Percentiles rank a stretch among this genome's conserved stretches.
Conservation (phyloP, 1,140 invertebrate species). For the Eufriesea mexicana region DNA sequence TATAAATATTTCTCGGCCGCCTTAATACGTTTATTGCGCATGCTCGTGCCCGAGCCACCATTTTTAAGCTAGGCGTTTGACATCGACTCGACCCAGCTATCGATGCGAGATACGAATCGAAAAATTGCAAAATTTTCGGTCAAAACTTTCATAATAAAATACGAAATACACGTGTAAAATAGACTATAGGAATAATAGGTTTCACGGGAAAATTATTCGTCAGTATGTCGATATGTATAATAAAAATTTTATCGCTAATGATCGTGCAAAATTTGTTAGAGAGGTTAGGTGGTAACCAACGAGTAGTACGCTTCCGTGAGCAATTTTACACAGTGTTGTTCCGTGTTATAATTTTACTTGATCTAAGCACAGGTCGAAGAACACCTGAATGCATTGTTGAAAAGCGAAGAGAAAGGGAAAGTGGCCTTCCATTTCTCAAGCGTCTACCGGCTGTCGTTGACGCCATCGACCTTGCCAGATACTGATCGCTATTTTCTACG, state of each 20-base stretch:
- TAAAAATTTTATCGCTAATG: neutral
- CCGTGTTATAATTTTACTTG: neutral
- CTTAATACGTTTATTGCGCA: neutral
- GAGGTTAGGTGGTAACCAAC: no score
- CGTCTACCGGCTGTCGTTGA: conserved; percentile 29
- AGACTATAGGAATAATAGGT: no score
- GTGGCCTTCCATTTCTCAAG: conserved; percentile 53
- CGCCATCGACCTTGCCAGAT: conserved; percentile 52
- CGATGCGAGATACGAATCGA: no score
- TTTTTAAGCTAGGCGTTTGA: no score
- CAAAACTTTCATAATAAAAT: no score
- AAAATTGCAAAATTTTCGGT: no score
- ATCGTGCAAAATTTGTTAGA: no score
- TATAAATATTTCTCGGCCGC: conserved; percentile 1
- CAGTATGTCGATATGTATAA: neutral
- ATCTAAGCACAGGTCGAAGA: neutral
- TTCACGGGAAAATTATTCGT: no score
- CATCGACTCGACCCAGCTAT: no score
- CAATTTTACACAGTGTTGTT: neutral
- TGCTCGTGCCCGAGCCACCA: neutral
- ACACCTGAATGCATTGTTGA: conserved; percentile 18
- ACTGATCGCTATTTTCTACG: conserved; percentile 33
- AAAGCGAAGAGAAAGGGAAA: conserved; percentile 54
- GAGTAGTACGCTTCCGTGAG: no score
- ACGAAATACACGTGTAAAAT: no score